Percentiles rank a stretch among this genome's conserved stretches.
These are phyloP conservation scores for Sebastes minor DNA, from an alignment of 2,797 vertebrate species.

Conservation along the genomic window DNA sequence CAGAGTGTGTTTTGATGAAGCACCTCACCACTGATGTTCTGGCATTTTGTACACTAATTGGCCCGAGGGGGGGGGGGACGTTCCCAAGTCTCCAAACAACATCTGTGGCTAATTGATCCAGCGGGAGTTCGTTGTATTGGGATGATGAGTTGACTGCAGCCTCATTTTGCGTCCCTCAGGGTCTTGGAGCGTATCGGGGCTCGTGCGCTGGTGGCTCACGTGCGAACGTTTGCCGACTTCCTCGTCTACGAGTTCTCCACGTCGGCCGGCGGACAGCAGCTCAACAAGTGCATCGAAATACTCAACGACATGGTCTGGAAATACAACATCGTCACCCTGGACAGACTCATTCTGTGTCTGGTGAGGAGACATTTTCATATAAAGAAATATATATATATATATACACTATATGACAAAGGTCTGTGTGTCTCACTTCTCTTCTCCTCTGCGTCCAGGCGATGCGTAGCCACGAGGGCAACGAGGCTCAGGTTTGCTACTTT, in stretches of 20 bases:
- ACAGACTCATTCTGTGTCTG: constrained; percentile 95
- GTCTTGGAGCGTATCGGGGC: constrained; percentile 96
- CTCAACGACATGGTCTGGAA: constrained; percentile 99
- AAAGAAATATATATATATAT: not conserved
- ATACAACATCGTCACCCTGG: constrained; percentile 98
- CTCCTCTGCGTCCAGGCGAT: constrained; percentile 85
- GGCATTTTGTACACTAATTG: constrained; percentile 35
- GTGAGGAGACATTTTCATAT: constrained; percentile 76
- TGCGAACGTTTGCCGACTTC: constrained; percentile 98
- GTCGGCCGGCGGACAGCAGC: constrained; percentile 95
- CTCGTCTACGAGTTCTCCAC: constrained; percentile 98
- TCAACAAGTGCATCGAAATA: constrained; percentile 99
- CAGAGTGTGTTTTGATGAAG: not conserved
- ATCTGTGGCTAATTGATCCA: constrained; percentile 36
- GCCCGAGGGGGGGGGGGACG: not conserved
- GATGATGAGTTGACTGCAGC: not conserved
- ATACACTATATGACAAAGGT: not conserved
- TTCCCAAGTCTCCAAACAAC: not conserved
- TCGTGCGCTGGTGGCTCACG: constrained; percentile 94
- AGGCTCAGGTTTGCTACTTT: constrained; percentile 99
- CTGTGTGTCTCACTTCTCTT: not conserved
- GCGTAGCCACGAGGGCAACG: constrained; percentile 98
- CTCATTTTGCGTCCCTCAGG: constrained; percentile 70
- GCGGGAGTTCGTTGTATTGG: not conserved
- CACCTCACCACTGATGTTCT: constrained; percentile 9